Percentiles rank a stretch among this genome's conserved stretches.
Conservation (phyloP, 2,797 vertebrate genomes). For the Sciurus carolinensis region DNA sequence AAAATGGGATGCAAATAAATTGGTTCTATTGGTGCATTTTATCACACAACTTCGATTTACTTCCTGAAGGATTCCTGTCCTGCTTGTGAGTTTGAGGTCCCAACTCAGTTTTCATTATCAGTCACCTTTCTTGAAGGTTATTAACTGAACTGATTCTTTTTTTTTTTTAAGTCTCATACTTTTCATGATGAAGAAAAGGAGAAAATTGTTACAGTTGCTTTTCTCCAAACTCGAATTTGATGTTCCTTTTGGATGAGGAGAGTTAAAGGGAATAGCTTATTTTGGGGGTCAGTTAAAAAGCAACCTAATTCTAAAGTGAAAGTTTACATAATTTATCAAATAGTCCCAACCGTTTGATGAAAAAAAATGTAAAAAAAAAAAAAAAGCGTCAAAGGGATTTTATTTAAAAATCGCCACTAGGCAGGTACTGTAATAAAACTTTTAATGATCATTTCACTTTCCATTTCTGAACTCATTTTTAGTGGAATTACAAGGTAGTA, state of each 20-base stretch:
- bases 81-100: not conserved
- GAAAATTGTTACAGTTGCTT: slow-evolving; percentile 48
- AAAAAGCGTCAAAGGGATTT: slow-evolving; percentile 53
- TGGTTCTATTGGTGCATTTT: not conserved
- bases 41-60: not conserved
- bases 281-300: not conserved
- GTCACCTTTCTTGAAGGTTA: slow-evolving; percentile 59
- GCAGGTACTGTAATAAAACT: slow-evolving; percentile 39
- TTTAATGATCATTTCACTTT: slow-evolving; percentile 68
- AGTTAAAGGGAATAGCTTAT: slow-evolving; percentile 50
- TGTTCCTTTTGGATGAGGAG: slow-evolving; percentile 46
- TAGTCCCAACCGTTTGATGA: not conserved
- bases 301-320: slow-evolving; percentile 19
- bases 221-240: slow-evolving; percentile 68
- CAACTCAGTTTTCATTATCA: not conserved
- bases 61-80: not conserved
- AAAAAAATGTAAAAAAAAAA: slow-evolving; percentile 40
- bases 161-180: not conserved
- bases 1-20: slow-evolving; percentile 59
- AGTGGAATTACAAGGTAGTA: slow-evolving; percentile 67
- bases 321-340: slow-evolving; percentile 52
- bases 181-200: slow-evolving; percentile 35
- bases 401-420: slow-evolving; percentile 68
- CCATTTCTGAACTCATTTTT: slow-evolving; percentile 65
- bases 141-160: slow-evolving; percentile 52